Evolutionary conservation across 2,113 vertebrate genomes (phyloP).

Genomic region (Bos indicus): DNA sequence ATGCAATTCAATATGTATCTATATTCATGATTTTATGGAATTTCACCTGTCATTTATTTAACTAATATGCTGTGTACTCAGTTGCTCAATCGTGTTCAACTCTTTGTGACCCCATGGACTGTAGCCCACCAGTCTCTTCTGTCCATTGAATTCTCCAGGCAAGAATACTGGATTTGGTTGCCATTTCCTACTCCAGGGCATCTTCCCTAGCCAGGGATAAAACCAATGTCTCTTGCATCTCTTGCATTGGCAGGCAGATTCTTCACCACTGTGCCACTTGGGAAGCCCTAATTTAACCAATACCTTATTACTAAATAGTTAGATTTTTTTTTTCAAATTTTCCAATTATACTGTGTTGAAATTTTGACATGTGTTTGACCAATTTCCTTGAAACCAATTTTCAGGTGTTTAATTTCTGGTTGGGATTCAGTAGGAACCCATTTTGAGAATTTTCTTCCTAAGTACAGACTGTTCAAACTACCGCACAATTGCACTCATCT

Average conservation of each 20-base stretch:
- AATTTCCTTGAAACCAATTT: slow-evolving; percentile 12
- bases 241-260: not conserved
- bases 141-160: not conserved
- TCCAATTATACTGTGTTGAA: not conserved
- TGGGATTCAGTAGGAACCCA: not conserved
- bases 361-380: not conserved
- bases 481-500: not conserved
- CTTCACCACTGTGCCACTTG: not conserved
- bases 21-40: not conserved
- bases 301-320: not conserved
- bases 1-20: not conserved
- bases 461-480: not conserved
- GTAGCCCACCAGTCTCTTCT: not conserved
- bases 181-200: not conserved
- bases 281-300: not conserved
- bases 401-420: not conserved
- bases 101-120: not conserved
- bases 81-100: accelerated
- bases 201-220: not conserved
- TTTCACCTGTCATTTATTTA: not conserved
- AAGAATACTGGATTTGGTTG: not conserved
- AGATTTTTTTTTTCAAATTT: not conserved
- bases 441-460: not conserved
- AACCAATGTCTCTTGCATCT: not conserved
- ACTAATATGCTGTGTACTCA: not conserved